Evolutionary conservation across 2,797 vertebrate species (phyloP), one percentile per base, ranked within the genome.

Genomic region (Sebastes vulpes): DNA sequence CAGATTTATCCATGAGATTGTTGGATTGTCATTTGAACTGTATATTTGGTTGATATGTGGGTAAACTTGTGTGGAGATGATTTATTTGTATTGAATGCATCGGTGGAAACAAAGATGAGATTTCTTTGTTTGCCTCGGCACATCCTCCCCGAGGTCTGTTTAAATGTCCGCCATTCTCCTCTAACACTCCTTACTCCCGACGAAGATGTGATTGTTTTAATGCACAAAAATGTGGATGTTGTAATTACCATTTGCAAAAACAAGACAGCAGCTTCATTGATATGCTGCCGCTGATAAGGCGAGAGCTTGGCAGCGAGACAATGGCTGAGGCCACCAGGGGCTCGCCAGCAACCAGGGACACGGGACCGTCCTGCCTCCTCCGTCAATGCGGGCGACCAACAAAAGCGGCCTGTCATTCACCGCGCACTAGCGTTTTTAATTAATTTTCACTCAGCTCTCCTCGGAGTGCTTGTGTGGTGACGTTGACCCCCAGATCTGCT

Each of bases 371-470:
- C 97, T 97, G 96, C 96, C 94, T 96, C 96, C 97, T 97, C 96
- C 58, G 94, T 98, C 97, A 97, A 98, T 97, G 97, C 96, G 93
- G 95, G 88, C 90, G 92, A 94, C 95, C 95, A 97, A 98, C 97
- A 98, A 98, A 98, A 93, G 97, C 94, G 82, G 92, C 94, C 96
- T 91, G 96, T 97, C 97, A 97, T 96, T 96, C 94, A 98, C 96
- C 86, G 94, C 97, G 96, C 93, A 95, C 96, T 93, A 97, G 95
- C 95, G 96, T 97, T 98, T 98, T 99, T 99, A 99, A 99, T 99
- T 99, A 98, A 99, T 99, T 99, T 98, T 97, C 97, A 98, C 96
- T 97, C 96, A 87, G 95, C 96, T 96, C 95, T 98, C 97, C 97
- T 97, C 50, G 18, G 91, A 93, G 94, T 92, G 90, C 95, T 95